A percentile compares a stretch with the other conserved stretches of the same genome.
Evolutionary conservation across 2,797 vertebrate genomes (phyloP).

Genomic region (Lutjanus campechanus): DNA sequence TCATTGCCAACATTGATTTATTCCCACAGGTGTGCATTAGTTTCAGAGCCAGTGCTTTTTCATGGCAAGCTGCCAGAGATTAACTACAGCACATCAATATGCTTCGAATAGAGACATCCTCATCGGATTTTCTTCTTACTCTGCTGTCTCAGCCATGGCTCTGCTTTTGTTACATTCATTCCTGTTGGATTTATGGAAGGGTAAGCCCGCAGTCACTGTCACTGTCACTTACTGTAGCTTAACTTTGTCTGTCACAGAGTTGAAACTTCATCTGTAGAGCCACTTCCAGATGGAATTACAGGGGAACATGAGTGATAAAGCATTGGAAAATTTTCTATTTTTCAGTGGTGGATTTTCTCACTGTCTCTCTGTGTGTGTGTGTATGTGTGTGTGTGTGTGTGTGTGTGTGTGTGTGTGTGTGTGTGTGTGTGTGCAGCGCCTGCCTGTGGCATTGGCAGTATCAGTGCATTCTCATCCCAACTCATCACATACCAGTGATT

Average conservation of each 20-base stretch:
- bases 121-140: conserved; percentile 49
- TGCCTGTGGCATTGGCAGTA: too few species aligned
- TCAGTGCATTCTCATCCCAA: too few species aligned
- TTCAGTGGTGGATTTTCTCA: not conserved
- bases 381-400: not conserved
- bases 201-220: conserved; percentile 57
- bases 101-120: conserved; percentile 57
- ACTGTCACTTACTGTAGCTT: conserved; percentile 53
- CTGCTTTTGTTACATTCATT: conserved; percentile 54
- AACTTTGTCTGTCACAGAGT: conserved; percentile 47
- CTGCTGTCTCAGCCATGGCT: conserved; percentile 59
- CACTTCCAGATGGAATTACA: conserved; percentile 10
- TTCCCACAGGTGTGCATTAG: conserved; percentile 71
- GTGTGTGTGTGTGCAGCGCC: not conserved
- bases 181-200: conserved; percentile 52
- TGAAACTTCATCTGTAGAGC: conserved; percentile 47
- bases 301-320: conserved; percentile 8
- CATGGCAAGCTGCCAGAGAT: conserved; percentile 69
- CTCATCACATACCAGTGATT: too few species aligned
- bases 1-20: conserved; percentile 71
- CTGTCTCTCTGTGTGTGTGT: not conserved
- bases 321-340: conserved; percentile 2
- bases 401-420: not conserved
- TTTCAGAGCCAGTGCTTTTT: conserved; percentile 58
- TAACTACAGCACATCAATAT: conserved; percentile 74